These are phyloP conservation scores for Hypotaenidia philippensis DNA, from an alignment of 2,797 vertebrate genomes.

Conservation along the genomic window DNA sequence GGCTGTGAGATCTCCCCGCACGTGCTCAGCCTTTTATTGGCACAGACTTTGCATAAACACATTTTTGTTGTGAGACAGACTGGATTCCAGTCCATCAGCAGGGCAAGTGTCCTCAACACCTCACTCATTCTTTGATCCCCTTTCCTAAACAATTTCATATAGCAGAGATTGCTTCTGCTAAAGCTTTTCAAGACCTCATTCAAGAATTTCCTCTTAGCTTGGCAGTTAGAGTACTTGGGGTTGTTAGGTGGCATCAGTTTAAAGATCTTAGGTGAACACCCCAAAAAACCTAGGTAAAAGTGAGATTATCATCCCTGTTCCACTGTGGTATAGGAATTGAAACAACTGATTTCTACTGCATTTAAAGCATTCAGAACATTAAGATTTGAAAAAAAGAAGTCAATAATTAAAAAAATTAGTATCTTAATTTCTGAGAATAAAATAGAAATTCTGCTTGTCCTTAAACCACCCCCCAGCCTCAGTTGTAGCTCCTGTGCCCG, in stretches of 20 bases:
- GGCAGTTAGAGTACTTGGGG: neutral
- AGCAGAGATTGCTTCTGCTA: neutral
- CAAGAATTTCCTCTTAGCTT: neutral
- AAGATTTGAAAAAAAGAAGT: neutral
- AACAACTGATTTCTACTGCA: neutral
- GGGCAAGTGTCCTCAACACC: neutral
- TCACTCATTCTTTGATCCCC: neutral
- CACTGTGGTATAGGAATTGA: neutral
- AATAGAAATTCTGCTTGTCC: neutral
- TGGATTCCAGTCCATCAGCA: neutral
- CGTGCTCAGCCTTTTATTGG: neutral
- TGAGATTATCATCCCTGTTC: neutral
- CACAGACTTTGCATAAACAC: neutral
- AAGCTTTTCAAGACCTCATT: neutral
- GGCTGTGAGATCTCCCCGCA: neutral
- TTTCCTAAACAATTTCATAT: neutral
- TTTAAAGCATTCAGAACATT: neutral
- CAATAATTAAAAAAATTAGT: neutral
- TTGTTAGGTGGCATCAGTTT: neutral
- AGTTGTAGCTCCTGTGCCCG: rapidly evolving
- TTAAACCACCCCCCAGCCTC: neutral
- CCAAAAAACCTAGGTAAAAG: neutral
- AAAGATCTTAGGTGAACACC: neutral
- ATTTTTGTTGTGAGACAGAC: neutral
- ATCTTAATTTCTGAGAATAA: neutral